Percentiles rank a stretch among this genome's conserved stretches.
Conservation (phyloP, 2,113 vertebrate genomes). For the Antigone vipio region DNA sequence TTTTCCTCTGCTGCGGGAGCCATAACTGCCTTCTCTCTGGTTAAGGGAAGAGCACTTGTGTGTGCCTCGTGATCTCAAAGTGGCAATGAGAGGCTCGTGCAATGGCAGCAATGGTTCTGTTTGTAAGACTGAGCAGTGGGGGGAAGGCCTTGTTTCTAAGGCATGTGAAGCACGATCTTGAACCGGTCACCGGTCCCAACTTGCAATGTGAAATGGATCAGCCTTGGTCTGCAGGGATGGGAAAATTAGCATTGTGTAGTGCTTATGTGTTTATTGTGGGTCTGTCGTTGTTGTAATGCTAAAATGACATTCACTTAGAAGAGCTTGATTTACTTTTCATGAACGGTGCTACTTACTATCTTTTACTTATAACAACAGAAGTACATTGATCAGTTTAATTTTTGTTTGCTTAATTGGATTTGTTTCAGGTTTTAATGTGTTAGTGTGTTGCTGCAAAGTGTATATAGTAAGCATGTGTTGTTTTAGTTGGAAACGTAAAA, state of each 20-base stretch:
- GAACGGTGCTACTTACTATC: neutral
- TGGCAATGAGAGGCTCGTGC: rapidly evolving
- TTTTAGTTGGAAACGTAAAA: neutral
- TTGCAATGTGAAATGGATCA: neutral
- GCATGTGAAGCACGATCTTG: rapidly evolving
- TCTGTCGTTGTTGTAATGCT: rapidly evolving
- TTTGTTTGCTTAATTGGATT: neutral
- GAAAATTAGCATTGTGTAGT: neutral
- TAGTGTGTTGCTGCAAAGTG: neutral
- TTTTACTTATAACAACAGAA: neutral
- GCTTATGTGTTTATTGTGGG: neutral
- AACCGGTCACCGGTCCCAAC: rapidly evolving
- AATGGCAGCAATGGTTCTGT: rapidly evolving
- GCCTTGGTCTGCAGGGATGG: neutral
- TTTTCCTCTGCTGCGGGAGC: neutral
- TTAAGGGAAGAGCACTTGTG: rapidly evolving
- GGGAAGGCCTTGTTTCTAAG: neutral
- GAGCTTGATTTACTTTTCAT: neutral
- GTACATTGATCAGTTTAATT: neutral
- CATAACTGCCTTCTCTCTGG: too few relatives aligned
- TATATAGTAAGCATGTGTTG: neutral
- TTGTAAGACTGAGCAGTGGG: neutral
- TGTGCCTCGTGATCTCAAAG: rapidly evolving
- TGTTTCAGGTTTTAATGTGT: neutral
- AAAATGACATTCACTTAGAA: neutral